Evolutionary conservation across 2,888 invertebrate species (phyloP).

Genomic region (Andrena bucephala): DNA sequence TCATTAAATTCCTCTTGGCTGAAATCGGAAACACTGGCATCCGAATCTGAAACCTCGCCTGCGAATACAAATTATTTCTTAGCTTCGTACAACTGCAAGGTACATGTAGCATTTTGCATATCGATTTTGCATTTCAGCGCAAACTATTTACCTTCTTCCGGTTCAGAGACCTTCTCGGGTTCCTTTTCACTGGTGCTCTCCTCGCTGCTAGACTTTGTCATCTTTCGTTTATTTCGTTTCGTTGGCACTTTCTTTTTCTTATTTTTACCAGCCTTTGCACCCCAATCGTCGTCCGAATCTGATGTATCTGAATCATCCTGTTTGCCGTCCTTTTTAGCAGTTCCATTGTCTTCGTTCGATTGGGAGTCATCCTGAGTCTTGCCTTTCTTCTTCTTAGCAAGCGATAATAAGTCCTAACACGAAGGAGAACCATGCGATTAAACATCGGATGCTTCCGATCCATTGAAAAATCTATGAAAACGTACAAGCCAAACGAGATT

Average conservation of each 20-base stretch:
- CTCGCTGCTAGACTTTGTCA: conserved; percentile 85
- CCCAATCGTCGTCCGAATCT: conserved; percentile 86
- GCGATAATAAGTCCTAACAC: conserved; percentile 91
- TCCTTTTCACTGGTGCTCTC: conserved; percentile 84
- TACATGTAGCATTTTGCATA: neutral
- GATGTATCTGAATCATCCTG: conserved; percentile 86
- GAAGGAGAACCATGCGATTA: conserved; percentile 8
- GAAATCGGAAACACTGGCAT: conserved; percentile 88
- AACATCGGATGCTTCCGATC: neutral
- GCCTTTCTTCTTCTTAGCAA: conserved; percentile 92
- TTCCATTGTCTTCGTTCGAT: conserved; percentile 79
- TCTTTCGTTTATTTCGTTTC: conserved; percentile 84
- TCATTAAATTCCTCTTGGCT: conserved; percentile 97
- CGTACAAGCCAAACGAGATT: neutral
- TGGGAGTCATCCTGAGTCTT: conserved; percentile 83
- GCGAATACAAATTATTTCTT: conserved; percentile 37
- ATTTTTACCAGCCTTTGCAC: conserved; percentile 82
- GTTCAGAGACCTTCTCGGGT: conserved; percentile 89
- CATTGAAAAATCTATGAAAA: neutral
- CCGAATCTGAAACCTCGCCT: conserved; percentile 93
- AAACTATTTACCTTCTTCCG: conserved; percentile 90
- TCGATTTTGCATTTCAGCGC: neutral
- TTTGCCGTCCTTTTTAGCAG: conserved; percentile 78
- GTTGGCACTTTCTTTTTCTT: conserved; percentile 83
- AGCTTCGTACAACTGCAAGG: neutral